Evolutionary conservation across 2,888 invertebrate genomes (phyloP).

Genomic region (Allolobophora icterica): DNA sequence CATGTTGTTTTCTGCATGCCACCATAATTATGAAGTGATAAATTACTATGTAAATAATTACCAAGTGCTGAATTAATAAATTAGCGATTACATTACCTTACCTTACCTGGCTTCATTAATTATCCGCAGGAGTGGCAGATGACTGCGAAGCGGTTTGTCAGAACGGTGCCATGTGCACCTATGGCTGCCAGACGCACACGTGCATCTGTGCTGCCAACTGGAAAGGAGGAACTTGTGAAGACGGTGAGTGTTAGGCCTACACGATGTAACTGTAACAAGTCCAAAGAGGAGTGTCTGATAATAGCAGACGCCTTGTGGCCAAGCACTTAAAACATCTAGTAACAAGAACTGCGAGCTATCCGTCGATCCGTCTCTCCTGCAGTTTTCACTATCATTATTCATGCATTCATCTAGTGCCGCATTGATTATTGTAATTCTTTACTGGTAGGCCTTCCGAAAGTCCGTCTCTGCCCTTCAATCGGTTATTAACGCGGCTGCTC

Average conservation of each 20-base stretch:
- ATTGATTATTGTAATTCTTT: no score
- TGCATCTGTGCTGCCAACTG: constrained; percentile 31
- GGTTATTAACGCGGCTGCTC: no score
- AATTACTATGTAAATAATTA: no score
- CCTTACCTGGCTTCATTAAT: background rate
- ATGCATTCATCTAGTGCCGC: no score
- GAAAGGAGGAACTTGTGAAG: constrained; percentile 25
- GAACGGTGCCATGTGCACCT: background rate
- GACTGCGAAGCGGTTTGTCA: constrained; percentile 24
- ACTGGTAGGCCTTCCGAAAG: no score
- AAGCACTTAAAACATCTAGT: background rate
- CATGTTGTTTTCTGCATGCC: no score
- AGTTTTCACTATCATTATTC: no score
- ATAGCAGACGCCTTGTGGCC: background rate
- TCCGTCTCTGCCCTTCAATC: no score
- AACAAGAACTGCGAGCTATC: no score
- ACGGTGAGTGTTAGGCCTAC: constrained; percentile 27
- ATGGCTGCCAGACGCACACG: constrained; percentile 2
- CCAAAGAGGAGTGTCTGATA: background rate
- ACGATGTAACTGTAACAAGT: background rate
- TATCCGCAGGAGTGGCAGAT: background rate
- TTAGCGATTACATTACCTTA: background rate
- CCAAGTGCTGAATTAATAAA: no score
- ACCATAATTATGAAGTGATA: no score
- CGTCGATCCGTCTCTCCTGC: no score